Evolutionary conservation across 2,888 invertebrate genomes (phyloP).

Genomic region (Uropetala carovei): DNA sequence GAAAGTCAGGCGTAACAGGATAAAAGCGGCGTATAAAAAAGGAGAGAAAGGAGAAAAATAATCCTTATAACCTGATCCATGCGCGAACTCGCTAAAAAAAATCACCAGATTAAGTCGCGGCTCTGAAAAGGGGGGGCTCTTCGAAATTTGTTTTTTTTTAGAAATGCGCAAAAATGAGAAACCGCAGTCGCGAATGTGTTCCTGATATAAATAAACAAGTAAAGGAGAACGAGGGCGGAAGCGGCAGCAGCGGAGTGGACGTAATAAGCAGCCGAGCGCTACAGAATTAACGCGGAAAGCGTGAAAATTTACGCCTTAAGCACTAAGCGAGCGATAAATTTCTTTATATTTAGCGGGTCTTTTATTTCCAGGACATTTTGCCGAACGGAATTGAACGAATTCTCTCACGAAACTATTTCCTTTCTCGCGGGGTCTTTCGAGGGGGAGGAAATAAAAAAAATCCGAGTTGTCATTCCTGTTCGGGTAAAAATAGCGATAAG

Average conservation of each 20-base stretch:
- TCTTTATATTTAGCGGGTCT: neutral
- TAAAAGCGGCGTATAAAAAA: too few species aligned
- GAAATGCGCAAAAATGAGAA: neutral
- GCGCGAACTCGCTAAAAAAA: too few species aligned
- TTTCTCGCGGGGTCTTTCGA: neutral
- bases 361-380: neutral
- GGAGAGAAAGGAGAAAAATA: too few species aligned
- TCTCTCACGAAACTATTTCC: neutral
- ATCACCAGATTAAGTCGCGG: too few species aligned
- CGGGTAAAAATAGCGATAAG: neutral
- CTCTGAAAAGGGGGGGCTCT: too few species aligned
- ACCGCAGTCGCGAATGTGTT: neutral
- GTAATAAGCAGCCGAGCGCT: neutral
- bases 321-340: constrained; percentile 25
- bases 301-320: constrained; percentile 4
- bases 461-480: neutral
- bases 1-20: too few species aligned
- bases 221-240: neutral
- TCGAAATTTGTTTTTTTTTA: neutral
- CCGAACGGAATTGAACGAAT: neutral
- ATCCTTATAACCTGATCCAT: too few species aligned
- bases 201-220: neutral
- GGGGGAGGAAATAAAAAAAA: neutral
- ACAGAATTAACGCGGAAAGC: constrained; percentile 5
- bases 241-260: neutral